Conservation (phyloP, 2,888 invertebrate genomes). For the Aplocera efformata region DNA sequence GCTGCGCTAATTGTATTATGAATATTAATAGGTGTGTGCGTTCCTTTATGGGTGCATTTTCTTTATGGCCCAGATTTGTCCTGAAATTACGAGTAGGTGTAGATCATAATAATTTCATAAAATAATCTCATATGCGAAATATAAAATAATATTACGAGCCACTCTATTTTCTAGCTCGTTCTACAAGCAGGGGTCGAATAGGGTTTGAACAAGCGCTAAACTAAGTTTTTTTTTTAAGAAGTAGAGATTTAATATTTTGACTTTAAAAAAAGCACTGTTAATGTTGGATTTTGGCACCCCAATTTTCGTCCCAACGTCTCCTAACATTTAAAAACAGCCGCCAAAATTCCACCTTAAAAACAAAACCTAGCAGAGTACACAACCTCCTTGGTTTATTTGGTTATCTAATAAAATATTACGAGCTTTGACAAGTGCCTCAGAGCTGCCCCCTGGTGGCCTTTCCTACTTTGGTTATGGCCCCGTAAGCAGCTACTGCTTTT, state of each 20-base stretch:
- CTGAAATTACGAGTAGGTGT: slow-evolving; percentile 30
- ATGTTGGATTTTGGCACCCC: no score
- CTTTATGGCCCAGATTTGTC: slow-evolving; percentile 65
- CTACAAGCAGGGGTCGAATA: no score
- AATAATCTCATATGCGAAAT: no score
- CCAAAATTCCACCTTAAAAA: slow-evolving; percentile 2
- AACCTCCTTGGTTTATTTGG: slow-evolving; percentile 68
- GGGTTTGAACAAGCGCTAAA: no score
- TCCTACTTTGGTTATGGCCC: slow-evolving; percentile 60
- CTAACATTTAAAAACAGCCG: not conserved
- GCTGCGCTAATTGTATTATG: slow-evolving; percentile 79
- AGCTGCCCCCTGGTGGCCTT: slow-evolving; percentile 62
- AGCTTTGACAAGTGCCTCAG: slow-evolving; percentile 71
- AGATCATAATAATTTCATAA: no score
- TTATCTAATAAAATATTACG: slow-evolving; percentile 80
- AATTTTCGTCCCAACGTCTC: slow-evolving; percentile 10
- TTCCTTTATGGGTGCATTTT: slow-evolving; percentile 56
- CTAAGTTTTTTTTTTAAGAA: no score
- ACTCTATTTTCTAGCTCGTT: no score
- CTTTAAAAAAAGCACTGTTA: no score
- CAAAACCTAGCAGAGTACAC: slow-evolving; percentile 46
- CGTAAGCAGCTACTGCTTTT: slow-evolving; percentile 50
- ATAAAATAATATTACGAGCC: no score
- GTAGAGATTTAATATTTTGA: no score
- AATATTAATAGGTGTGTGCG: slow-evolving; percentile 75